These are phyloP conservation scores for Apodemus sylvaticus DNA, from an alignment of 2,113 vertebrate species.

Conservation along the genomic window DNA sequence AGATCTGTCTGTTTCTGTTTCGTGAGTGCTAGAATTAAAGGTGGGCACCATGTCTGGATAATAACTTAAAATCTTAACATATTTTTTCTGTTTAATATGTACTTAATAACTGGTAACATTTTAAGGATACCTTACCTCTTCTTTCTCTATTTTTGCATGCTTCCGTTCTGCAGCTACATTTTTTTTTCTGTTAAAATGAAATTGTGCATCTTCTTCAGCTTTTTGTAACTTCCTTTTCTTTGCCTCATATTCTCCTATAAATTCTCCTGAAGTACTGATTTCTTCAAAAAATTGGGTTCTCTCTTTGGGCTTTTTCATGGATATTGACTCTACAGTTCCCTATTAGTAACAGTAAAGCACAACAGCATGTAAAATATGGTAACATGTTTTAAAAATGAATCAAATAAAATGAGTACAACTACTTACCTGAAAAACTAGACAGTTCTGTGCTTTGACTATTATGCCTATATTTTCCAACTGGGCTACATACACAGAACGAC, in stretches of 20 bases:
- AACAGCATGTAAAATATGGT: slow-evolving; percentile 29
- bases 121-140: slow-evolving; percentile 87
- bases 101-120: background rate
- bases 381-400: slow-evolving; percentile 1
- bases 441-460: slow-evolving; percentile 93
- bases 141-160: slow-evolving; percentile 91
- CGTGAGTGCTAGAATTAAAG: background rate
- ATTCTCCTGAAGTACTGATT: slow-evolving; percentile 92
- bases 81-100: background rate
- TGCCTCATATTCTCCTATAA: slow-evolving; percentile 89
- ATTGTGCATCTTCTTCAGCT: slow-evolving; percentile 93
- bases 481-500: slow-evolving; percentile 85
- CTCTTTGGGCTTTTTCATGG: slow-evolving; percentile 94
- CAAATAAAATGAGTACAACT: slow-evolving; percentile 14
- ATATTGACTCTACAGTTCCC: slow-evolving; percentile 96
- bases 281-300: slow-evolving; percentile 93
- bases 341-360: slow-evolving; percentile 74
- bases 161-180: slow-evolving; percentile 90
- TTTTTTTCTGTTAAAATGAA: slow-evolving; percentile 94
- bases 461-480: slow-evolving; percentile 93
- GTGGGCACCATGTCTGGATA: background rate
- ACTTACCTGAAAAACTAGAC: slow-evolving; percentile 95
- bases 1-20: background rate
- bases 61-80: background rate
- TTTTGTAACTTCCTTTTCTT: slow-evolving; percentile 90